Base-by-base conservation (phyloP, 1,140 invertebrate species). In the Solen grandis region DNA sequence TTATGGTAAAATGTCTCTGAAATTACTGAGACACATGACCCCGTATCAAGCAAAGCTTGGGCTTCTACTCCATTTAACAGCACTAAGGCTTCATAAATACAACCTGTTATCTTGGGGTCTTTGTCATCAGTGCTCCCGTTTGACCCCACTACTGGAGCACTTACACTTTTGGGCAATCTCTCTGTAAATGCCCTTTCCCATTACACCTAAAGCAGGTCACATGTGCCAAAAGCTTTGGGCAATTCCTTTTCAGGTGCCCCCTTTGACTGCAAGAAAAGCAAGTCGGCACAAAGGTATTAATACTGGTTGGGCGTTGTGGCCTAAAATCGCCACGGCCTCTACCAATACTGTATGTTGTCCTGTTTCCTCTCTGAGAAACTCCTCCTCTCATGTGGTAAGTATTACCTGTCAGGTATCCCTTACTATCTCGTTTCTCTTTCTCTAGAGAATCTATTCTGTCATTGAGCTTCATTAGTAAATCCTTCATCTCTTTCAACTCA, bases 121-220 rank as follows among this genome's bases (percentile, higher is more conserved):
- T 41, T 16, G n/a, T 38, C 29, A 14, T 54, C 5, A 14, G 46
- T 70, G 70, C 70, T 57, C 4, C 5, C 5, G 57, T 74, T 46
- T 8, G 70, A 74, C 31, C 70, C 70, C 33, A 10, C 50, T 22
- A 74, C 33, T 22, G 22, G 54, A 60, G 57, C 70, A 74, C 70
- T 62, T 60, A 74, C n/a, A 2, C 0, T 35, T 74, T 74, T 74
- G 57, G 70, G 54, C 69, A 72, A 22, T 72, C 22, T 27, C 41
- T 72, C 19, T 5, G 2, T 14, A 16, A 36, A 29, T 72, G 69
- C 41, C 69, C 69, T 41, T 72, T 59, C 16, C 59, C 69, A 8
- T 72, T 72, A 25, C 69, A 72, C 1, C 1, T 25, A 33, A 19
- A n/a, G 22, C 69, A 72, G 3, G 29, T 31, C 0, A 72, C 8